Evolutionary conservation across 2,797 vertebrate genomes (phyloP).

Genomic region (Tapirus indicus): DNA sequence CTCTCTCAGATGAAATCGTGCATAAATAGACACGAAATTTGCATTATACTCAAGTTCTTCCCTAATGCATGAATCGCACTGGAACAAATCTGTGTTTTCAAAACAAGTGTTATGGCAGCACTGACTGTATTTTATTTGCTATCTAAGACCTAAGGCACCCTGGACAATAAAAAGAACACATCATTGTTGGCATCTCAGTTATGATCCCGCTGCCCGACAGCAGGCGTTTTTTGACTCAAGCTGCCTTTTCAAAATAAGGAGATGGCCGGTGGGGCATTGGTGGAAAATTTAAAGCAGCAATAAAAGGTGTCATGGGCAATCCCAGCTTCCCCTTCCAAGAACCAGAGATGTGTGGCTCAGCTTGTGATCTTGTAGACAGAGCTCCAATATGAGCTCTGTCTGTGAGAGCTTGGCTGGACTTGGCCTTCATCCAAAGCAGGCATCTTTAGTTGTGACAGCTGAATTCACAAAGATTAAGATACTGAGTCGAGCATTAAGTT

Average conservation of each 20-base stretch:
- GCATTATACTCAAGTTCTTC: background rate
- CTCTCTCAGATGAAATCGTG: background rate
- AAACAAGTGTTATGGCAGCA: background rate
- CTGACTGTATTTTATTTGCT: background rate
- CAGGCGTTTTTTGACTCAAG: background rate
- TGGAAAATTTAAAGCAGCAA: background rate
- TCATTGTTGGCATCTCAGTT: background rate
- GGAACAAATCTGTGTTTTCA: conserved; percentile 1
- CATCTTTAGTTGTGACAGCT: background rate
- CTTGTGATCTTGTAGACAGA: background rate
- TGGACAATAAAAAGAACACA: background rate
- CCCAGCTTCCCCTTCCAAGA: background rate
- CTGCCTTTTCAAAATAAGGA: background rate
- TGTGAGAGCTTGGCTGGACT: background rate
- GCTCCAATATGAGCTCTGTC: background rate
- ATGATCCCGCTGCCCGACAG: background rate
- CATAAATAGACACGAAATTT: background rate
- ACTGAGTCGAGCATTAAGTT: background rate
- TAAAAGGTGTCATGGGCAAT: background rate
- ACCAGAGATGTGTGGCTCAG: background rate
- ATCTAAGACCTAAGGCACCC: background rate
- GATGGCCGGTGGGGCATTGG: background rate
- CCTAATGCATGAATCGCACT: background rate
- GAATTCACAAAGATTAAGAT: background rate
- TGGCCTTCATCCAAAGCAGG: background rate